phyloP scores from a whole-genome alignment of 2,888 invertebrate species.

The Drosophila anomalata region DNA sequence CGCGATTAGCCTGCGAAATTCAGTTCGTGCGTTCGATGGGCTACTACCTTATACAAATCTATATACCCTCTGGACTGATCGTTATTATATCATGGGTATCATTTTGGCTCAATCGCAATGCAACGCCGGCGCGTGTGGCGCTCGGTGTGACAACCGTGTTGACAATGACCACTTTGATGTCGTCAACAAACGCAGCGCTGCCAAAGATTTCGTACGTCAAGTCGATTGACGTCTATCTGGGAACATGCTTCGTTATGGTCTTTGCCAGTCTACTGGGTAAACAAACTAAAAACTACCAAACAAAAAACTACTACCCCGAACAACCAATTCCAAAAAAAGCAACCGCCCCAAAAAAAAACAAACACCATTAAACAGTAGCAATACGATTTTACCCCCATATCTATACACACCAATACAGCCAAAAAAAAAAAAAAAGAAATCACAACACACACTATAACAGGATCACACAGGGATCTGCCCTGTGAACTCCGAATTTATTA shows the following conservation, averaged over 20 bases:
- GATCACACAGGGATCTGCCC: slow-evolving; percentile 9
- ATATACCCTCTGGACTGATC: slow-evolving; percentile 98
- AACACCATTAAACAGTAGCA: slow-evolving; percentile 25
- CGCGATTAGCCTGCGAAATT: slow-evolving; percentile 97
- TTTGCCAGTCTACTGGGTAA: slow-evolving; percentile 98
- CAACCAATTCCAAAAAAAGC: slow-evolving; percentile 14
- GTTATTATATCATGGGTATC: slow-evolving; percentile 99
- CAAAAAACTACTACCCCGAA: slow-evolving; percentile 27
- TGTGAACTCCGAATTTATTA: slow-evolving; percentile 17
- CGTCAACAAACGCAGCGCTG: slow-evolving; percentile 97
- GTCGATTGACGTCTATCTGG: slow-evolving; percentile 98
- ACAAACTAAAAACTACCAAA: slow-evolving; percentile 67
- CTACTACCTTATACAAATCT: slow-evolving; percentile 99
- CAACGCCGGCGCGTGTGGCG: slow-evolving; percentile 96
- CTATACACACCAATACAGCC: slow-evolving; percentile 37
- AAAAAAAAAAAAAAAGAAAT: slow-evolving; percentile 15
- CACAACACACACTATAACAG: slow-evolving; percentile 28
- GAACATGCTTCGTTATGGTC: slow-evolving; percentile 99
- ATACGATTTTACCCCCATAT: slow-evolving; percentile 44
- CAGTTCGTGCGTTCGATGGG: slow-evolving; percentile 99
- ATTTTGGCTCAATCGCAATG: slow-evolving; percentile 98
- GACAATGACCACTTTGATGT: slow-evolving; percentile 99
- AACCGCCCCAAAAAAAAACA: slow-evolving; percentile 21
- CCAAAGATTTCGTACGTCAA: slow-evolving; percentile 99
- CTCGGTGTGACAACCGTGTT: slow-evolving; percentile 97